Evolutionary conservation across 2,113 vertebrate species (phyloP).

Genomic region (Elephas maximus): DNA sequence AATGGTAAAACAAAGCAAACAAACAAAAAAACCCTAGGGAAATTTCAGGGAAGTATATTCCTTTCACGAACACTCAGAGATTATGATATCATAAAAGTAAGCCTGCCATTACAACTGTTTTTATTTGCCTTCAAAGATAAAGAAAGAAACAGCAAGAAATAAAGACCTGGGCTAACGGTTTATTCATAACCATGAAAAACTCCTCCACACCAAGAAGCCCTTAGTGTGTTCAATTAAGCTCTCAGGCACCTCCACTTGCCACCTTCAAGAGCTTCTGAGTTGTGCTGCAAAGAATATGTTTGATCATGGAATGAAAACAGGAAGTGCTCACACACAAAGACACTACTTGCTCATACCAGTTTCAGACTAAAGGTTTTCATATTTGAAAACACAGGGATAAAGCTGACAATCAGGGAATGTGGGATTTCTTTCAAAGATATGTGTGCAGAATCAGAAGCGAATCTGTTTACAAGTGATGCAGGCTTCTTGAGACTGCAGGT

Average conservation of each 20-base stretch:
- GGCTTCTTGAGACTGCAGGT: neutral
- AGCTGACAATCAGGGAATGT: neutral
- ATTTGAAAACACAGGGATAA: slow-evolving; percentile 74
- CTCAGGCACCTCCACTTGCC: slow-evolving; percentile 91
- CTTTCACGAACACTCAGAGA: slow-evolving; percentile 95
- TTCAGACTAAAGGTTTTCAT: slow-evolving; percentile 85
- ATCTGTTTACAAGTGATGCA: slow-evolving; percentile 44
- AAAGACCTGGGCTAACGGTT: slow-evolving; percentile 83
- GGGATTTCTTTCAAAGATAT: slow-evolving; percentile 80
- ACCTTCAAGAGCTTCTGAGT: slow-evolving; percentile 91
- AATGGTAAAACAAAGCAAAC: slow-evolving; percentile 14
- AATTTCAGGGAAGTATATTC: slow-evolving; percentile 95
- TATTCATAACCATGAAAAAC: slow-evolving; percentile 89
- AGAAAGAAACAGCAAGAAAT: slow-evolving; percentile 90
- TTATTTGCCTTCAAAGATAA: slow-evolving; percentile 91
- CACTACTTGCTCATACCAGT: slow-evolving; percentile 88
- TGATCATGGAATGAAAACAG: slow-evolving; percentile 95
- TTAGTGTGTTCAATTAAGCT: slow-evolving; percentile 93
- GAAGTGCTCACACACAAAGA: slow-evolving; percentile 96
- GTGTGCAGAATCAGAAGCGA: slow-evolving; percentile 78
- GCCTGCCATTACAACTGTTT: slow-evolving; percentile 92
- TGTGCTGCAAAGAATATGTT: slow-evolving; percentile 94
- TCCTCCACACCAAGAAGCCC: slow-evolving; percentile 90
- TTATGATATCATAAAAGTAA: slow-evolving; percentile 97
- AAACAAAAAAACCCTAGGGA: slow-evolving; percentile 86